Base-by-base conservation (phyloP, 2,113 vertebrate genomes). In the Odocoileus virginianus region DNA sequence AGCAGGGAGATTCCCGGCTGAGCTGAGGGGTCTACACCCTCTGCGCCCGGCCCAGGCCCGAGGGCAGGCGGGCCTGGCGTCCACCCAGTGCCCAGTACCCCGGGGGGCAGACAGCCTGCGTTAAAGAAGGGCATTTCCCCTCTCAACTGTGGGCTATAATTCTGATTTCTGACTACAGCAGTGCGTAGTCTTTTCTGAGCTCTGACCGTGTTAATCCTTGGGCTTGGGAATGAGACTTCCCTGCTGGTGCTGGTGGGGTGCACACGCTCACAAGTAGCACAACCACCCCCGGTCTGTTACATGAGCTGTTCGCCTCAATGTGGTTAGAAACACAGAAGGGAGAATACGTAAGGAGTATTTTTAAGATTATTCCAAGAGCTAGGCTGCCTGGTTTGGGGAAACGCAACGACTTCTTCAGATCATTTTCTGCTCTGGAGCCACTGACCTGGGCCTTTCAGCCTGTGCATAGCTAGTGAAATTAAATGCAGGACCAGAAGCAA, bases 401-500 rank as follows among this genome's bases (percentile, higher is more conserved):
- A 3, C 5, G 4, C 6, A 28, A 21, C 7, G 50, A 50, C 23
- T 50, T 57, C 45, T 61, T 85, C 27, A 58, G 43, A 91, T 88
- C 86, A 43, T 6, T 19, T 82, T 58, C 92, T 50, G 52, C n/a
- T 85, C n/a, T 67, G 40, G 43, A 90, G n/a, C 78, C 12, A 61
- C 2, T 87, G 54, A 8, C 27, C 10, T 54, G 71, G 36, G 67
- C 3, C 14, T 50, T n/a, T 87, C 54, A 43, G 36, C 28, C 43
- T 2, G 79, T 7, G n/a, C 8, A 7, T 7, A 47, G 19, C 36
- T 21, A 58, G 60, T 74, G 85, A 87, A 82, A 86, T 47, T 97
- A 85, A 67, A 61, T 33, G 36, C 2, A 61, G 21, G 93, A 43
- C 52, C 64, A 97, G 95, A 95, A 81, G 33, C 60, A 67, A 78